These are phyloP conservation scores for Melanogrammus aeglefinus DNA, from an alignment of 2,797 vertebrate species.

Conservation along the genomic window DNA sequence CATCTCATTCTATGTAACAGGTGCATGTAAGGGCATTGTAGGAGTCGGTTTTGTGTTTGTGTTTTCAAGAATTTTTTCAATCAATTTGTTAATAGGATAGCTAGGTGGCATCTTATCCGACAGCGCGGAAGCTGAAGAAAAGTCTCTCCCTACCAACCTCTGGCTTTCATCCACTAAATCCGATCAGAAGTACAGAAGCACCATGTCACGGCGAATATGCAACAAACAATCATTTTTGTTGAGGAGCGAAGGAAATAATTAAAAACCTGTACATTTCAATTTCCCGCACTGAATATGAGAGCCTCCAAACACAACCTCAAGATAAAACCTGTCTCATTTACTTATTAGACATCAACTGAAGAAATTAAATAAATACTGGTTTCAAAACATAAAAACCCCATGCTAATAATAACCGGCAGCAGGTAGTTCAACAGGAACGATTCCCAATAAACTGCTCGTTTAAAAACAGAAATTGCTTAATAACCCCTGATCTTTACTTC, in stretches of 20 bases:
- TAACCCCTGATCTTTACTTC: conserved; percentile 2
- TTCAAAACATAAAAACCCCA: background rate
- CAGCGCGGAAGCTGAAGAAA: background rate
- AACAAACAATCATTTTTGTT: background rate
- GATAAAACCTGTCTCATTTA: background rate
- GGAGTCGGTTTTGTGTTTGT: too few relatives aligned
- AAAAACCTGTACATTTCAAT: background rate
- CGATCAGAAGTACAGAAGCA: background rate
- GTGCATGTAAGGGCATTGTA: background rate
- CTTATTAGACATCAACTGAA: background rate
- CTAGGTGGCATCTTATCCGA: too few relatives aligned
- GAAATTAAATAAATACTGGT: background rate
- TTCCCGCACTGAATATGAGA: background rate
- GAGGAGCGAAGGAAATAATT: background rate
- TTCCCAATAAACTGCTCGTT: too few relatives aligned
- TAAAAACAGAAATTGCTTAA: background rate
- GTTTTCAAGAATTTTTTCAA: too few relatives aligned
- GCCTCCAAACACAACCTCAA: background rate
- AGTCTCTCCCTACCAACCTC: background rate
- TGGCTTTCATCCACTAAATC: background rate
- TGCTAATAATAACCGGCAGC: background rate
- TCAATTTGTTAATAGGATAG: too few relatives aligned
- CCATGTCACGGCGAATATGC: background rate
- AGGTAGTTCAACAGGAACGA: background rate
- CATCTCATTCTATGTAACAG: background rate